These are phyloP conservation scores for Xestia c-nigrum DNA, from an alignment of 2,888 invertebrate genomes.

Conservation along the genomic window DNA sequence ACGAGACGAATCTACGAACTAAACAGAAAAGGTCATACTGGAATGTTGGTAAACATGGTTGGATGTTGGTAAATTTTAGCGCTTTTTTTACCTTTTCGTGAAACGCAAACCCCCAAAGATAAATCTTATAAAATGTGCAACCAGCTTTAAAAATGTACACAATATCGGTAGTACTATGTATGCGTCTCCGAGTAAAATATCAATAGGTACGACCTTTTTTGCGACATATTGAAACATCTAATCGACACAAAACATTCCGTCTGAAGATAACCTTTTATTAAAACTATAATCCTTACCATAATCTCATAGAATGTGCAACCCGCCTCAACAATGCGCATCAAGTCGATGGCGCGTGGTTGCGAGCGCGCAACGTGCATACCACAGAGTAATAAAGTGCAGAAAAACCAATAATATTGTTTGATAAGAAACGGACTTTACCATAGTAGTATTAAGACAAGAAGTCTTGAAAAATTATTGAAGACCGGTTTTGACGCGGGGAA, in stretches of 20 bases:
- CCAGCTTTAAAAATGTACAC: conserved; percentile 45
- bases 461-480: neutral
- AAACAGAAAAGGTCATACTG: neutral
- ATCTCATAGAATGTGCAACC: conserved; percentile 44
- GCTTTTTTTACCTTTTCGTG: neutral
- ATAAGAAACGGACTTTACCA: neutral
- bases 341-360: conserved; percentile 63
- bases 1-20: neutral
- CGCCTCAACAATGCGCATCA: conserved; percentile 55
- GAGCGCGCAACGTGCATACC: conserved; percentile 47
- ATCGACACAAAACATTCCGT: neutral
- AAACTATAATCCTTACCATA: conserved; percentile 28
- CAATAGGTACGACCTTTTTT: neutral
- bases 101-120: conserved; percentile 18
- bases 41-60: neutral
- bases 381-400: conserved; percentile 20
- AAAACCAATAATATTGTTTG: neutral
- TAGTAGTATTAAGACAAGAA: neutral
- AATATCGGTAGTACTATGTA: conserved; percentile 45
- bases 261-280: conserved; percentile 30
- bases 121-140: conserved; percentile 41
- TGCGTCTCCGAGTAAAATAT: neutral
- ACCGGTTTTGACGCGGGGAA: neutral
- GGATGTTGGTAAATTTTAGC: too few species aligned
- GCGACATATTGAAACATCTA: neutral